Base-by-base conservation (phyloP, 2,113 vertebrate genomes). In the Alethe castanea region DNA sequence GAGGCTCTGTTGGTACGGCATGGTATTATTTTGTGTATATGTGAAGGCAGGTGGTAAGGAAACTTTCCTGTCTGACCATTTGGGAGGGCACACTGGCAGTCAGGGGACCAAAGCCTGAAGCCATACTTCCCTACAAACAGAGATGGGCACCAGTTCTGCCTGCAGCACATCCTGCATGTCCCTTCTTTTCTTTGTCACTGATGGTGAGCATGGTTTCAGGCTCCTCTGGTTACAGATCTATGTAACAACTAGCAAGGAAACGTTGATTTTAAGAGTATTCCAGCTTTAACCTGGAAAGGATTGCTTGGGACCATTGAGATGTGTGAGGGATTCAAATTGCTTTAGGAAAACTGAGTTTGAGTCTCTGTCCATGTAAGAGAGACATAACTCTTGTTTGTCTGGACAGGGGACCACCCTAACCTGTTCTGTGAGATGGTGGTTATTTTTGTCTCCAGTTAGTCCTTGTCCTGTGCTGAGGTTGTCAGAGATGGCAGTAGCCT, bases 141-240 rank as follows among this genome's bases (percentile, higher is more conserved):
- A 83, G 22, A 14, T 80, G 23, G 35, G 54, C 31, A 64, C 40
- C 28, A n/a, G 22, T 52, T 79, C 56, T 82, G n/a, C 47, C 47
- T 69, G 24, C 18, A 71, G 24, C 45, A 12, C 1, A 3, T 53
- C 20, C 5, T 74, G 23, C 0, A 0, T 64, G 60, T 71, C 11
- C 19, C 12, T 22, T 79, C 2, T 1, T 71, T 73, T 73, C 25
- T 82, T 59, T 52, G 28, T 71, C 47, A 8, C 36, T 57, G 19
- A 14, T 3, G 7, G 8, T 31, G 35, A 80, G 71, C 29, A 22
- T 64, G 33, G 7, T 40, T 89, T 71, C n/a, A 53, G 62, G 38
- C 19, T 77, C 22, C 1, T 0, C 35, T 86, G 53, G 5, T 17
- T 62, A 45, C 12, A 61, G 36, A 10, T 86, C 33, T 66, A 2